phyloP scores from a whole-genome alignment of 2,113 vertebrate species.

The Myrmophylax atrothorax region DNA sequence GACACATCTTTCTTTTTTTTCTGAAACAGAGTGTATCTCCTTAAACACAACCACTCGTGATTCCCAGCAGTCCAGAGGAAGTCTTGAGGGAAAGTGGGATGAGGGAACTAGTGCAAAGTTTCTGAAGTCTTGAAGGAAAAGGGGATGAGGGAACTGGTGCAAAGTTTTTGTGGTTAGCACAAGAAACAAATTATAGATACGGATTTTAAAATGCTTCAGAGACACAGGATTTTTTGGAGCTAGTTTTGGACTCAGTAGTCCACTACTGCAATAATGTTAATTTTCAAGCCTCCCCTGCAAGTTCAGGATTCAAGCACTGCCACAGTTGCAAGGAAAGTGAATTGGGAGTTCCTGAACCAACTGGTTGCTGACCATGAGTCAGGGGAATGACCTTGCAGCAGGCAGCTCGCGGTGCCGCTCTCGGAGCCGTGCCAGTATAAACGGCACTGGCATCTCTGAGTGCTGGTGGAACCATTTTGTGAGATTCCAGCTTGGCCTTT shows the following conservation, averaged over 20 bases:
- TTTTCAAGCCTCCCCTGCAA: background rate
- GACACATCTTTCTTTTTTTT: background rate
- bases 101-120: background rate
- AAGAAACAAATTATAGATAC: background rate
- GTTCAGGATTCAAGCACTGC: background rate
- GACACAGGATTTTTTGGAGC: background rate
- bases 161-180: background rate
- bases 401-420: background rate
- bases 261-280: background rate
- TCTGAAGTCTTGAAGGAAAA: background rate
- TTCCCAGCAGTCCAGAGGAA: background rate
- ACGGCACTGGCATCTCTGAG: background rate
- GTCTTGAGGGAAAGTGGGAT: background rate
- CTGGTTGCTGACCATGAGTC: constrained; percentile 20
- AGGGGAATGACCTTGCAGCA: constrained; percentile 61
- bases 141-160: background rate
- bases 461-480: constrained; percentile 50
- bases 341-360: constrained; percentile 14
- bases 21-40: background rate
- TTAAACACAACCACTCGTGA: background rate
- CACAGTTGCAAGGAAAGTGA: background rate
- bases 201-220: background rate
- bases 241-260: background rate
- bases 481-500: background rate
- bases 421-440: constrained; percentile 16